Evolutionary conservation across 2,888 invertebrate genomes (phyloP), one percentile per base, ranked within the genome.

Genomic region (Xanthia togata): DNA sequence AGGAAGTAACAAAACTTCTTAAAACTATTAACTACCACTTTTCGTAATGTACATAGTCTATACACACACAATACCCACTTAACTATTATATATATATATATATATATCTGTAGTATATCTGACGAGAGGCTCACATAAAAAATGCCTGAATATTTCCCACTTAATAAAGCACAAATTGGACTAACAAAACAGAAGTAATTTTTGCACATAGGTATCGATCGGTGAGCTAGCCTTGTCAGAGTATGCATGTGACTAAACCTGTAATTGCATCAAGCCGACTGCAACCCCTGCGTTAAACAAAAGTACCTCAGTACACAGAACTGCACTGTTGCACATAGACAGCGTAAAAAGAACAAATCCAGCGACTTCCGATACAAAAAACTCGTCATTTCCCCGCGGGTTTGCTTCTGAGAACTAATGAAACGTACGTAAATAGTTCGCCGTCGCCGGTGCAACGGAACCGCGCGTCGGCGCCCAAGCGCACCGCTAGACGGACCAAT

Each of bases 341-440:
- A 88, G 90, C 91, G 86, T 92, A 93, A 93, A 95, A 95, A 91
- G 88, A 92, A 92, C 89, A 93, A 92, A 90, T 87, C 85, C 88
- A 83, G 78, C 86, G 91, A 90, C 94, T 96, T 96, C 96, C 96
- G 95, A 96, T 95, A 95, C 95, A 95, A 96, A 95, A 96, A 94
- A 93, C 91, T 89, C 89, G 89, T 87, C 91, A 92, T 91, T 95
- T 95, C 94, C 95, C 90, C 93, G 92, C 93, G 89, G 89, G 91
- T 93, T 91, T 88, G 90, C 90, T 96, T 96, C 96, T 92, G 63
- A 90, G 96, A 96, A 96, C 93, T 94, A 95, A 96, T 96, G 96
- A 95, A 96, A 95, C 90, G 92, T 92, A 94, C 96, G 91, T 93
- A 96, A 96, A 96, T 96, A 96, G 95, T 92, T 84, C 80, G 73